These are phyloP conservation scores for Ageneiosus marmoratus DNA, from an alignment of 2,113 vertebrate genomes.

Conservation along the genomic window DNA sequence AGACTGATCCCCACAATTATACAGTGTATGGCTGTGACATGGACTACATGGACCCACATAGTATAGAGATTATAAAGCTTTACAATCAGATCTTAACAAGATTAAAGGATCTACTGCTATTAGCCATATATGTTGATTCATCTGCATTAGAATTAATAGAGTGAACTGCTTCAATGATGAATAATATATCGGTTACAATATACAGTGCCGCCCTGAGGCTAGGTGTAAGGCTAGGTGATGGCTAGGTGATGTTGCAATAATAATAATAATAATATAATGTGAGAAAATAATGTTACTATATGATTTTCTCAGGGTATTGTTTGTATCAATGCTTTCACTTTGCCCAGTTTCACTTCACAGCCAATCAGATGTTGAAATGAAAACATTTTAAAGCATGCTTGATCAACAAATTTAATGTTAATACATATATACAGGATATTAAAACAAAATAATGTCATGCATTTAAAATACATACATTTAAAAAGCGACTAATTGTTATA, in stretches of 20 bases:
- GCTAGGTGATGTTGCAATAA: not conserved
- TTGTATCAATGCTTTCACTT: not conserved
- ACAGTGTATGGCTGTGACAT: not conserved
- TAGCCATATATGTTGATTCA: not conserved
- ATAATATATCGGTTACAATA: too few species aligned
- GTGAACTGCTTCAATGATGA: not conserved
- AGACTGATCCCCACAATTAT: not conserved
- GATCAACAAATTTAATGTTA: not conserved
- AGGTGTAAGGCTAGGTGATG: too few species aligned
- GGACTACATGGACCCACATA: not conserved
- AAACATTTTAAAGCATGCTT: not conserved
- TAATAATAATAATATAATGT: not conserved
- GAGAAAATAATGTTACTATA: not conserved
- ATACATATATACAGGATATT: too few species aligned
- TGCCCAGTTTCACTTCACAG: not conserved
- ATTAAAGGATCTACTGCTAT: too few species aligned
- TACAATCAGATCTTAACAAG: too few species aligned
- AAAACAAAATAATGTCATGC: conserved; percentile 49
- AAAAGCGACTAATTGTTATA: not conserved
- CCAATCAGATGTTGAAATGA: not conserved
- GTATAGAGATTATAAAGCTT: too few species aligned
- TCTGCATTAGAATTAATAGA: not conserved
- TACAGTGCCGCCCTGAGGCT: too few species aligned
- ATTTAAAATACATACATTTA: conserved; percentile 50
- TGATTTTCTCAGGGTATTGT: not conserved